Conservation (phyloP, 2,888 invertebrate genomes). For the Schizaphis graminum region DNA sequence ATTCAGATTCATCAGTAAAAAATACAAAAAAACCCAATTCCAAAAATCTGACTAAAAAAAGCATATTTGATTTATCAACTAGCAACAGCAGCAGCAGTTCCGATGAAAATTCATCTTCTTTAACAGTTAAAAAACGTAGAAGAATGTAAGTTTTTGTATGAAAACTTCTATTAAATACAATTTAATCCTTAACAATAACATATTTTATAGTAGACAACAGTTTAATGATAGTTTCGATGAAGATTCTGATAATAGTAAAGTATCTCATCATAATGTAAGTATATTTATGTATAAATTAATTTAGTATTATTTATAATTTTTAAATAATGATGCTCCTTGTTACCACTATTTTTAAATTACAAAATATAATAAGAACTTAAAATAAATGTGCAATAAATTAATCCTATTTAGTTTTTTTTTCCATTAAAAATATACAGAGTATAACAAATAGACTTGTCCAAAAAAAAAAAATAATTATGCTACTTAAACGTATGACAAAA, state of each 20-base stretch:
- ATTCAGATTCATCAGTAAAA: constrained; percentile 48
- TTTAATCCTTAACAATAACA: background rate
- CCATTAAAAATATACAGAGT: no score
- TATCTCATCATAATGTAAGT: constrained; percentile 33
- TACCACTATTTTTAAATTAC: background rate
- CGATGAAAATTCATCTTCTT: background rate
- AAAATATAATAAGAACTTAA: background rate
- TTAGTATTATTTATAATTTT: background rate
- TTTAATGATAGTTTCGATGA: background rate
- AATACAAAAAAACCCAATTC: constrained; percentile 14
- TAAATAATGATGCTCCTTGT: background rate
- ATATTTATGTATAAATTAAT: background rate
- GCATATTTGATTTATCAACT: background rate
- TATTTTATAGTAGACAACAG: background rate
- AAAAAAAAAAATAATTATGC: background rate
- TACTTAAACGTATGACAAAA: no score
- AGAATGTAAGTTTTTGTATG: constrained; percentile 14
- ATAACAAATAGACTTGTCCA: background rate
- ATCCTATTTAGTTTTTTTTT: background rate
- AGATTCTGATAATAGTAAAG: background rate
- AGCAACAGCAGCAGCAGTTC: constrained; percentile 9
- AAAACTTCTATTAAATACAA: background rate
- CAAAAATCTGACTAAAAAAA: background rate
- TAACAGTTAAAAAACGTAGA: background rate
- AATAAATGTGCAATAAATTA: background rate